These are phyloP conservation scores for Trematocara variabile DNA, from an alignment of 2,113 vertebrate genomes.

Conservation along the genomic window DNA sequence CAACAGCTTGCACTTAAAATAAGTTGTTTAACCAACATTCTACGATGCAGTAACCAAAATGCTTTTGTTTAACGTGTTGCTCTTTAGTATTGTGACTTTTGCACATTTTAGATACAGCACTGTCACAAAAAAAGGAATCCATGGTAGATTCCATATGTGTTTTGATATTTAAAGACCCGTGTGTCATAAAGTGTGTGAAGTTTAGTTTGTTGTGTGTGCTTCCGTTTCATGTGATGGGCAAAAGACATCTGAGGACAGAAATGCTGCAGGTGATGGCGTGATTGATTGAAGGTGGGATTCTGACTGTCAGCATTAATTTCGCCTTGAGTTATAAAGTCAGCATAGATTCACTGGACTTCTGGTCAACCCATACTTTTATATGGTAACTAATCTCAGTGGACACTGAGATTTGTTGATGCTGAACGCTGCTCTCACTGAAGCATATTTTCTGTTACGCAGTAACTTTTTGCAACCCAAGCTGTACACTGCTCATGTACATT, in stretches of 20 bases:
- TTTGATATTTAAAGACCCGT: neutral
- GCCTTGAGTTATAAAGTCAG: constrained; percentile 5
- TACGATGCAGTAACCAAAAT: neutral
- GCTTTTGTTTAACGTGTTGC: neutral
- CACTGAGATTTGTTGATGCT: neutral
- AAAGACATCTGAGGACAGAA: constrained; percentile 11
- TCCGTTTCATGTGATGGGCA: neutral
- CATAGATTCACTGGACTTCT: neutral
- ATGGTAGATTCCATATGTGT: neutral
- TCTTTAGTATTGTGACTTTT: neutral
- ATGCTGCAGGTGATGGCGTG: constrained; percentile 25
- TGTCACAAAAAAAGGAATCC: neutral
- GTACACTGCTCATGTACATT: neutral
- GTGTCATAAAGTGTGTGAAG: neutral
- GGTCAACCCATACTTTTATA: neutral
- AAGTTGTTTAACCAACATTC: neutral
- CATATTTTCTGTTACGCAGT: neutral
- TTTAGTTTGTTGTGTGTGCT: neutral
- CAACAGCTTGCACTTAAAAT: neutral
- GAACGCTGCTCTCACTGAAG: neutral
- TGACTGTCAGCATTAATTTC: constrained; percentile 53
- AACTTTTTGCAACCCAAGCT: neutral
- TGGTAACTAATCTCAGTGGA: neutral
- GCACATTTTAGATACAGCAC: neutral
- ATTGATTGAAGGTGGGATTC: constrained; percentile 22